A percentile compares a stretch with the other conserved stretches of the same genome.
These are phyloP conservation scores for Dusona sp. DNA, from an alignment of 2,888 invertebrate species.

Conservation along the genomic window DNA sequence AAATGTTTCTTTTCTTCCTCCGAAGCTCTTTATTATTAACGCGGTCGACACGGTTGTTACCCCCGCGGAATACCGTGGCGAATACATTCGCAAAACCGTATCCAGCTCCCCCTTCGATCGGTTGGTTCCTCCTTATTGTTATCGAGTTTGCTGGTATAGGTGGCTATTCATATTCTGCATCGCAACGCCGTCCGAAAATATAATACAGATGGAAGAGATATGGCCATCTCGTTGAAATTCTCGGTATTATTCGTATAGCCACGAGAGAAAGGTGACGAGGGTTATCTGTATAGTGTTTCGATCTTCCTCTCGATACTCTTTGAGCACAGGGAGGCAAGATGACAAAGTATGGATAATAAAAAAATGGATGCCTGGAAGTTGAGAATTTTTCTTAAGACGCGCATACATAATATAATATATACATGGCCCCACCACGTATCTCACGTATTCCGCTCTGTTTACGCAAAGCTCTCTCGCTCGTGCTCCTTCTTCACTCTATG, in stretches of 20 bases:
- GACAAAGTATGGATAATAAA: background rate
- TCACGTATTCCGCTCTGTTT: slow-evolving; percentile 46
- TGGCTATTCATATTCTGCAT: background rate
- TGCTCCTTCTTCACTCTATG: slow-evolving; percentile 32
- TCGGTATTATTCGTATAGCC: background rate
- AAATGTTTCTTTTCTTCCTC: background rate
- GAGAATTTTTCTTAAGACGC: slow-evolving; percentile 19
- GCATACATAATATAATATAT: background rate
- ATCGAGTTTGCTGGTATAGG: background rate
- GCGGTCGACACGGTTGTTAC: background rate
- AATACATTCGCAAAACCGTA: too few relatives aligned
- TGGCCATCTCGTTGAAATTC: background rate
- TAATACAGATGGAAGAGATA: background rate
- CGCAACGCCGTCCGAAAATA: background rate
- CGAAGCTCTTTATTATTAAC: background rate
- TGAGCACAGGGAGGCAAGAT: background rate
- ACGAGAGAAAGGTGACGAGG: too few relatives aligned
- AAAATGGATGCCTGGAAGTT: background rate
- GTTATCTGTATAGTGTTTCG: too few relatives aligned
- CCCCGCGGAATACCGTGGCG: too few relatives aligned
- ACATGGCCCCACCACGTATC: slow-evolving; percentile 6
- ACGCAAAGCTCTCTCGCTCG: slow-evolving; percentile 32
- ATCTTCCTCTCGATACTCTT: too few relatives aligned
- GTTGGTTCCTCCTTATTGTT: too few relatives aligned
- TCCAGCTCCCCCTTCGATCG: too few relatives aligned